Evolutionary conservation across 2,888 invertebrate genomes (phyloP).

Genomic region (Agrotis puta): DNA sequence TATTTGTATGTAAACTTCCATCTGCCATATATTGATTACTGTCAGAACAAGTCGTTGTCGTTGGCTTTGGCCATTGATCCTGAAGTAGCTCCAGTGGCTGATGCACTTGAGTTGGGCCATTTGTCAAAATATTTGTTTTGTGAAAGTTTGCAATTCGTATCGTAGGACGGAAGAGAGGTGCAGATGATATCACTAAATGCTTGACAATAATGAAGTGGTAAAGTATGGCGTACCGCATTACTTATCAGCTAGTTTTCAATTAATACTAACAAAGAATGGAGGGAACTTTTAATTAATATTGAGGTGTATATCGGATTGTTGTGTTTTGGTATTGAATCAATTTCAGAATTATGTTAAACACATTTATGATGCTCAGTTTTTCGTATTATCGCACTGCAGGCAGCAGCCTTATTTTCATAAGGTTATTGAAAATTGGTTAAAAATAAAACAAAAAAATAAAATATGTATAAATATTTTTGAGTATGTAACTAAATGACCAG

Average conservation of each 20-base stretch:
- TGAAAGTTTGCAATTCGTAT: conserved; percentile 5
- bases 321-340: conserved; percentile 40
- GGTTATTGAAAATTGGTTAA: no score
- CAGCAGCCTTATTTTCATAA: no score
- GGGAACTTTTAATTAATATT: not conserved
- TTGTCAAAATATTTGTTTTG: conserved; percentile 2
- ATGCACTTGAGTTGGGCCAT: not conserved
- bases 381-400: not conserved
- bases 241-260: conserved; percentile 1
- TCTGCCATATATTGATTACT: not conserved
- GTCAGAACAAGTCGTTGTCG: not conserved
- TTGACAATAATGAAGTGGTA: conserved; percentile 29
- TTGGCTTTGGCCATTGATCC: conserved; percentile 16
- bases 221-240: conserved; percentile 34
- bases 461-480: no score
- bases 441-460: no score
- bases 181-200: conserved; percentile 17
- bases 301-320: conserved; percentile 19
- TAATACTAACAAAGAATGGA: not conserved
- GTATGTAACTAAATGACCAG: no score
- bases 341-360: conserved; percentile 13
- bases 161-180: conserved; percentile 33
- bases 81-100: not conserved
- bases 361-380: not conserved
- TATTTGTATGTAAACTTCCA: conserved; percentile 1